Base-by-base conservation (phyloP, 2,888 invertebrate genomes). In the Isotomurus palustris region DNA sequence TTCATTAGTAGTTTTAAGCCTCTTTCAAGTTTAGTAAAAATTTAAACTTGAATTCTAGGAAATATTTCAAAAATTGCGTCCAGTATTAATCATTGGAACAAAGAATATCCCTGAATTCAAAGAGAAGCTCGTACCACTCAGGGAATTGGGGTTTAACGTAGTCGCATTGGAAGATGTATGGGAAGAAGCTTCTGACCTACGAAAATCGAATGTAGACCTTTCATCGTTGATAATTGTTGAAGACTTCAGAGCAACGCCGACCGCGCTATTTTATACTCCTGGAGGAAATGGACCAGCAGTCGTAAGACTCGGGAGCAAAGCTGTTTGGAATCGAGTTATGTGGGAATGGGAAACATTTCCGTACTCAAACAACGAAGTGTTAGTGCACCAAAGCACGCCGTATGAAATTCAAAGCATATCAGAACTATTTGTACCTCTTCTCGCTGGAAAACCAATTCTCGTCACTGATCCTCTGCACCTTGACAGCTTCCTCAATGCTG, bases 301-400 rank as follows among this genome's bases (percentile, higher is more conserved):
- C 8, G 91, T 32, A 10, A 32, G 32, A 32, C 8, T 32, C 32
- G 14, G 32, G 8, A 32, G 14, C 32, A 32, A 10, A 25, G 84
- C 86, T 0, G 81, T 90, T 54, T 78, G 88, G 71, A 91, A 92
- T 74, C 83, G 92, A 0, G 79, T 92, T 22, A 82, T 83, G 74
- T 92, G 92, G 89, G 92, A 92, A 74, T 92, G 91, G 83, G 79
- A 82, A 14, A 81, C 81, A 0, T 86, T 92, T 72, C 90, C 91
- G 0, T 91, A 84, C 75, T 4, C 25, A 1, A 72, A 78, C 0
- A 79, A 81, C 0, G 89, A 91, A 72, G 78, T 79, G 4, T 80
- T 81, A 3, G 87, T 89, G 69, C 91, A 91, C 78, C 92, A 92
- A 76, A 92, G 92, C 0, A 88, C 92, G 0, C 76, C 92, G 17